Percentiles rank a stretch among this genome's conserved stretches.
Conservation (phyloP, 2,797 vertebrate species). For the Enteromius afrohamiltoni region DNA sequence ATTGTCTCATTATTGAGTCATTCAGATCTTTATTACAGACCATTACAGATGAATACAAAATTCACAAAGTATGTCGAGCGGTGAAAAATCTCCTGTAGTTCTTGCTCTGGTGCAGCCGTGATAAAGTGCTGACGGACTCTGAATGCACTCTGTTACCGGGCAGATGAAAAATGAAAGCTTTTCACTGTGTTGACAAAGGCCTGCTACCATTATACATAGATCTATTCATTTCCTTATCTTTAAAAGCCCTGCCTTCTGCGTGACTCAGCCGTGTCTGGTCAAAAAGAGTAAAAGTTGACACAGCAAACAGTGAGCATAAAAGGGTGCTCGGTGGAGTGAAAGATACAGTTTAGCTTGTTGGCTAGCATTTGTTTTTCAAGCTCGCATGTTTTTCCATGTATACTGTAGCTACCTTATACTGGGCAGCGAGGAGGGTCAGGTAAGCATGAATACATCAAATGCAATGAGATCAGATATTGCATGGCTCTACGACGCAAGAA, state of each 20-base stretch:
- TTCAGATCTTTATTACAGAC: too few relatives aligned
- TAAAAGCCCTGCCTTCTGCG: background rate
- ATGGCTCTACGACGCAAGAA: conserved; percentile 54
- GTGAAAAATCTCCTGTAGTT: background rate
- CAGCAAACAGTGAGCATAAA: conserved; percentile 19
- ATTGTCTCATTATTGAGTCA: background rate
- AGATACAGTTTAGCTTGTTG: conserved; percentile 6
- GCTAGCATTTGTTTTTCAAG: conserved; percentile 1
- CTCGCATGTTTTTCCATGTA: conserved; percentile 52
- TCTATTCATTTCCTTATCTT: conserved; percentile 7
- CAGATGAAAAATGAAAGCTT: conserved; percentile 33
- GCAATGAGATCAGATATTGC: conserved; percentile 65
- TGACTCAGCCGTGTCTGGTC: conserved; percentile 14
- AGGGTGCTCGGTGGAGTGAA: background rate
- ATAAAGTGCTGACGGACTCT: conserved; percentile 22
- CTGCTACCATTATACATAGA: background rate
- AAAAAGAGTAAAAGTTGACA: conserved; percentile 23
- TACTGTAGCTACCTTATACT: conserved; percentile 46
- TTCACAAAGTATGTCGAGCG: background rate
- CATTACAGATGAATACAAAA: background rate
- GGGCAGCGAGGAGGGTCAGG: conserved; percentile 47
- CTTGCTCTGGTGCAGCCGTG: background rate
- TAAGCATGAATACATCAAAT: conserved; percentile 54
- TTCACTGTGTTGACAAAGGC: conserved; percentile 20
- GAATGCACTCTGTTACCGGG: conserved; percentile 5